phyloP scores from a whole-genome alignment of 1,140 invertebrate species.

The Diprion similis region DNA sequence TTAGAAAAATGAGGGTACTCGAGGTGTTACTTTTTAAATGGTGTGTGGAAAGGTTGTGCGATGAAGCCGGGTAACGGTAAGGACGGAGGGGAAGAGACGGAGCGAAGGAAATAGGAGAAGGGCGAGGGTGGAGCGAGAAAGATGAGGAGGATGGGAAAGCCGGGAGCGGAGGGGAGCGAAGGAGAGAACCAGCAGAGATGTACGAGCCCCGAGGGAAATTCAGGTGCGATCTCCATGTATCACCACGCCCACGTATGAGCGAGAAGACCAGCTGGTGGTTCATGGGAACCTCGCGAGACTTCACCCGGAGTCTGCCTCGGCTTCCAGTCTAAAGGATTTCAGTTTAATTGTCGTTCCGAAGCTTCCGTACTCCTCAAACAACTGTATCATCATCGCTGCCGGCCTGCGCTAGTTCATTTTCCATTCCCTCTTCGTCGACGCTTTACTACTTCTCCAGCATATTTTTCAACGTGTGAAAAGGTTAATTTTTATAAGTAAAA shows the following conservation, averaged over 20 bases:
- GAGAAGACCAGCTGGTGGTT: conserved; percentile 1
- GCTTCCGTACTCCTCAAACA: neutral
- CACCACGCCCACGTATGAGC: conserved; percentile 34
- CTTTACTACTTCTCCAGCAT: no score
- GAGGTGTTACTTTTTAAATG: conserved; percentile 2
- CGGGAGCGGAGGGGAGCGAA: conserved; percentile 24
- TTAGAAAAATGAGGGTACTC: conserved; percentile 7
- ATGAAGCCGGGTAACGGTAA: neutral
- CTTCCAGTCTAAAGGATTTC: conserved; percentile 1
- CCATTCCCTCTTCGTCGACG: no score
- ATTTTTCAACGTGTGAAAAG: no score
- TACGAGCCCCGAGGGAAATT: conserved; percentile 47
- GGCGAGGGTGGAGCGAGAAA: neutral
- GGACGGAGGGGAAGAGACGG: neutral
- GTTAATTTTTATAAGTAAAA: no score
- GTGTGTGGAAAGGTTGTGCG: neutral
- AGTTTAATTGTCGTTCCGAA: neutral
- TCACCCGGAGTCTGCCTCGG: neutral
- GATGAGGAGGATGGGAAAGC: conserved; percentile 19
- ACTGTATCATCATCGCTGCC: no score
- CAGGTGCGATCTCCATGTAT: conserved; percentile 50
- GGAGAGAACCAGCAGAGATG: conserved; percentile 34
- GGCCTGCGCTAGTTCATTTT: no score
- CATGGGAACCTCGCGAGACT: conserved; percentile 6
- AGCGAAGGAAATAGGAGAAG: neutral